Evolutionary conservation across 92 coral and sea anemone genomes (phyloP), one percentile per base, ranked within the genome.

Genomic region (Epizoanthus fatuus): DNA sequence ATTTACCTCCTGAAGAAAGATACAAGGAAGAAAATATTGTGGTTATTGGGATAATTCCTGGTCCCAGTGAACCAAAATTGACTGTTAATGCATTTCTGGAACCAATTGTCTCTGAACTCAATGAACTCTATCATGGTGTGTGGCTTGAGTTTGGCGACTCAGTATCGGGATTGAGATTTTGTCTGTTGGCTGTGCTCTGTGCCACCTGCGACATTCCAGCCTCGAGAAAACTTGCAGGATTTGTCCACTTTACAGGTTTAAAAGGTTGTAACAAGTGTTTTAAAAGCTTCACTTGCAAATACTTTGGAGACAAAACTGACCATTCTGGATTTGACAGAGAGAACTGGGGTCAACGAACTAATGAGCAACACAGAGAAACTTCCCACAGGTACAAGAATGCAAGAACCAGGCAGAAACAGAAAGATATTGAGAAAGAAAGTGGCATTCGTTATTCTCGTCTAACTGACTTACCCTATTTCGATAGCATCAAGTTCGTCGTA

Each of bases 141-240:
- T 88, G 88, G 87, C 1, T 88, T 17, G 77, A 88, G 14, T 7
- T 71, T 40, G 42, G 42, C 10, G 16, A 49, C 68, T 49, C 72
- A 19, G 14, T 49, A 38, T 32, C 92, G 58, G 60, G 91, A 64
- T 39, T 64, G 22, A 42, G 52, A 39, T 64, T 71, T 72, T 81
- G 76, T 57, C 84, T 16, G 4, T 45, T 88, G 35, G 88, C 87
- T 71, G 16, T 88, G 0, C 45, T 81, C 17, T 88, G 88, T 55
- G 84, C 42, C 2, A 74, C 88, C 4, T 88, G 84, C 68, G 92
- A 75, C 56, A 83, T 75, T 13, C 88, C 88, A 3, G 89, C 88
- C 7, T 88, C 81, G 7, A 17, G 89, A 12, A 88, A 83, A 68
- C 84, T 84, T 12, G 53, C 74, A 22, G 92, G 92, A 25, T 88